phyloP scores from a whole-genome alignment of 2,113 vertebrate species.

The Platysternon megacephalum region DNA sequence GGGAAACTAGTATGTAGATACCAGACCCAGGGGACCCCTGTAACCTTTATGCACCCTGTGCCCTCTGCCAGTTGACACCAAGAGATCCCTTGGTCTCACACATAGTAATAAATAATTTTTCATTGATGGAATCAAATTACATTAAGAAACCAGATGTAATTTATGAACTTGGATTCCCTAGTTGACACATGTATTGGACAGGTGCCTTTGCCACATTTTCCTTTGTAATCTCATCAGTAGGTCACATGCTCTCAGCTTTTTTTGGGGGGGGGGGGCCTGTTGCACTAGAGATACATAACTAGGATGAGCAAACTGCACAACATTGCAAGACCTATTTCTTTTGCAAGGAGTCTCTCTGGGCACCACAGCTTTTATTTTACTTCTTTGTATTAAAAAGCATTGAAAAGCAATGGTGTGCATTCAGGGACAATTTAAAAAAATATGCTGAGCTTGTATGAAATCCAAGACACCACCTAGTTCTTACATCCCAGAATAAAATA shows the following conservation, averaged over 20 bases:
- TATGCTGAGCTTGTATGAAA: background rate
- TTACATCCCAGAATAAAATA: background rate
- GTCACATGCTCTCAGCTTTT: background rate
- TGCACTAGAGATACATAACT: background rate
- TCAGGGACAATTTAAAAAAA: background rate
- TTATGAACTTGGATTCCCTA: background rate
- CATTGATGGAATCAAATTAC: background rate
- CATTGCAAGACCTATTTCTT: background rate
- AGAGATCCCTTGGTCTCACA: background rate
- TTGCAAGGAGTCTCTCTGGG: background rate
- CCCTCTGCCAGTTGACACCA: background rate
- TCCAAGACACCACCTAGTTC: background rate
- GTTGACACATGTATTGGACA: background rate
- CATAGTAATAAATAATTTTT: background rate
- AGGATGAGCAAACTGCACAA: background rate
- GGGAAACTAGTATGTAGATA: background rate
- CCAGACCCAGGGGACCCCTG: background rate
- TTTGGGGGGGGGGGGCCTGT: background rate
- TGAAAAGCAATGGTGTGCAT: background rate
- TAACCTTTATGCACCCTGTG: background rate
- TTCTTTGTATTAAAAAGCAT: background rate
- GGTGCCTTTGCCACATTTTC: background rate
- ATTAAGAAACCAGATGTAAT: background rate
- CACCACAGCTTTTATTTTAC: background rate
- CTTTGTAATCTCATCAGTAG: background rate